Percentiles rank a stretch among this genome's conserved stretches.
phyloP scores from a whole-genome alignment of 1,140 invertebrate species.

The Aphelinus atriplicis region DNA sequence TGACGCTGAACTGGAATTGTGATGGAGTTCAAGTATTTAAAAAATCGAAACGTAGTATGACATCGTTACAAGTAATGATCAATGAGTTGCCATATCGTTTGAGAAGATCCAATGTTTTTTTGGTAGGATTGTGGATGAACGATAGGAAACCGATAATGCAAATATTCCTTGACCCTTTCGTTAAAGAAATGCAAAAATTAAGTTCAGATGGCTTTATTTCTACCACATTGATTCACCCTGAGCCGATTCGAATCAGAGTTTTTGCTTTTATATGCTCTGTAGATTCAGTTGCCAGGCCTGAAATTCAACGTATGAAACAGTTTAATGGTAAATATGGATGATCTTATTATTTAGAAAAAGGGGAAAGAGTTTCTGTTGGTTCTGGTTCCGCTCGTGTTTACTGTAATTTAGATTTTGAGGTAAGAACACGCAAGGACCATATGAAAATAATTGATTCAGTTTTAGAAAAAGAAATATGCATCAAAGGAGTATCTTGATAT shows the following conservation, averaged over 20 bases:
- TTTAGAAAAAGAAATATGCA: background rate
- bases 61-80: constrained; percentile 36
- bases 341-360: background rate
- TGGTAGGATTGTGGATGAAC: constrained; percentile 39
- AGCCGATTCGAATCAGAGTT: constrained; percentile 15
- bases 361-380: background rate
- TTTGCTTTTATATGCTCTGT: background rate
- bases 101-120: constrained; percentile 39
- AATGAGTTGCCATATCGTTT: constrained; percentile 38
- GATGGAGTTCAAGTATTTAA: constrained; percentile 12
- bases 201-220: background rate
- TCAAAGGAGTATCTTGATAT: constrained; percentile 17
- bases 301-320: constrained; percentile 5
- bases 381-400: background rate
- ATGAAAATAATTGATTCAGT: background rate
- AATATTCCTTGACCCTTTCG: constrained; percentile 13
- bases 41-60: constrained; percentile 36
- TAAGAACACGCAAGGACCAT: background rate
- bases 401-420: no score
- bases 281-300: constrained; percentile 6
- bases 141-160: background rate
- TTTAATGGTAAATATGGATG: constrained; percentile 17
- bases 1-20: constrained; percentile 11
- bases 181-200: constrained; percentile 9
- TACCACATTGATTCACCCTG: background rate